Conservation (phyloP, 1,140 invertebrate species). For the Eulimnadia texana region DNA sequence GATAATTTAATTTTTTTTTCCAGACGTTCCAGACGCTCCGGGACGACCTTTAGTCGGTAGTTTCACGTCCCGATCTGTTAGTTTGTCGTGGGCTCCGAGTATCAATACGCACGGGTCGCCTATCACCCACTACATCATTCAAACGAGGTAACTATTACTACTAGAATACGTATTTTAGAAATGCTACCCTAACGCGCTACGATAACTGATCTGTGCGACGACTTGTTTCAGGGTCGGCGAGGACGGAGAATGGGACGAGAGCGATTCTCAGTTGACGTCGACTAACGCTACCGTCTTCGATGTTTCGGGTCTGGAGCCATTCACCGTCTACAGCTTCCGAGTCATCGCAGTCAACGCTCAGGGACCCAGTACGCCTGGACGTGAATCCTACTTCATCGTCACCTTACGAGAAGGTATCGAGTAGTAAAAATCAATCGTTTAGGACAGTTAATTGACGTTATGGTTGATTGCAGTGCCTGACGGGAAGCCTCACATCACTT, state of each 20-base stretch:
- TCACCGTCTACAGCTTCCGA: constrained; percentile 59
- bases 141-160: constrained; percentile 42
- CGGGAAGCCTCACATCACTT: constrained; percentile 52
- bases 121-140: constrained; percentile 55
- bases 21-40: constrained; percentile 45
- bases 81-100: constrained; percentile 57
- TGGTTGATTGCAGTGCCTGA: constrained; percentile 42
- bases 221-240: constrained; percentile 41
- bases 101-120: constrained; percentile 50
- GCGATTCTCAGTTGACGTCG: constrained; percentile 43
- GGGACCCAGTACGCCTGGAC: constrained; percentile 49
- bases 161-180: no score
- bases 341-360: constrained; percentile 51
- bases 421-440: constrained; percentile 9
- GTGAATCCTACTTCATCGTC: constrained; percentile 57
- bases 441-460: not conserved
- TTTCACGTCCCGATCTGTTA: constrained; percentile 55
- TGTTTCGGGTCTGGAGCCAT: constrained; percentile 47
- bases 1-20: no score
- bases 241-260: constrained; percentile 45
- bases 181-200: no score
- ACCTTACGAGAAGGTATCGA: constrained; percentile 54
- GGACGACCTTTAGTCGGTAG: constrained; percentile 51
- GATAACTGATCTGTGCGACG: no score
- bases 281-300: constrained; percentile 46